Base-by-base conservation (phyloP, 2,797 vertebrate genomes). In the Oreochromis grahami region DNA sequence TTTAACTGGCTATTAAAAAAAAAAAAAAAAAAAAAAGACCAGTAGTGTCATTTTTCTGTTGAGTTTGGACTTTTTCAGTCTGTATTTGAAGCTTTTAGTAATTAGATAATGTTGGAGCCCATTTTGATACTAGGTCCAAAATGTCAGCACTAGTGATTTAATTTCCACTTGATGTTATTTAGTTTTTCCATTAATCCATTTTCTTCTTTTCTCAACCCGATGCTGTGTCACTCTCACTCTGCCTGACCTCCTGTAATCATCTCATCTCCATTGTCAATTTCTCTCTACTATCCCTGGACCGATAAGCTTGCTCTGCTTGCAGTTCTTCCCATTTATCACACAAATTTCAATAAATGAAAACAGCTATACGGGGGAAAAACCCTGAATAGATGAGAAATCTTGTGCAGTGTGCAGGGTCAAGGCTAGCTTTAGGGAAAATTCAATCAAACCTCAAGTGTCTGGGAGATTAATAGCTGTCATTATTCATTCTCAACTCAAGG, bases 401-500 rank as follows among this genome's bases (percentile, higher is more conserved):
- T 26, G 70, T 43, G 1, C 12, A 1, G 34, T 60, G 85, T 86
- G 1, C 17, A 1, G 43, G 65, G 85, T 88, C 85, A 65, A 68
- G 77, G 78, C 79, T 26, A 55, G 56, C 77, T 86, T 86, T 52
- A 84, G n/a, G 7, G 81, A 86, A 88, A 90, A 94, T 87, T 86
- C 86, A 89, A 90, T 93, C 89, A 88, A 82, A 88, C 70, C 85
- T 80, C 58, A 86, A 86, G 84, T 86, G 90, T 87, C 78, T 36
- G 2, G 8, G 43, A 91, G 94, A 92, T 92, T 84, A 93, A 94
- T 89, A 77, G 86, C 88, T 32, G 50, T 87, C 63, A 84, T 93
- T 91, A 90, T 86, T 91, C 87, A 91, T 43, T 50, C 53, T 90
- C 19, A 60, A 87, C 76, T 91, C 77, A 50, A 84, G 84, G 79